Conservation (phyloP, 2,888 invertebrate genomes). For the Idaea biselata region DNA sequence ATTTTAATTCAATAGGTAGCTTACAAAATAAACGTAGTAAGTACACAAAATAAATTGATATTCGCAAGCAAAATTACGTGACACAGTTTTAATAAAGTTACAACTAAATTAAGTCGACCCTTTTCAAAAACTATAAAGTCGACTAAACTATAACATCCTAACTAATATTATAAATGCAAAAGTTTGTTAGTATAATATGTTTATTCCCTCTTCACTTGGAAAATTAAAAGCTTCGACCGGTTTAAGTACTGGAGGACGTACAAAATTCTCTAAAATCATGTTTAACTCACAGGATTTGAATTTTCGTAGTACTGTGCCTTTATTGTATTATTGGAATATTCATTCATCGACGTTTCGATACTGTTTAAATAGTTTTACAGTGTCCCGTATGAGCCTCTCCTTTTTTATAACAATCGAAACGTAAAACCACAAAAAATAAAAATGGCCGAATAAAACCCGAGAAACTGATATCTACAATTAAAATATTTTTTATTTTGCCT, state of each 20-base stretch:
- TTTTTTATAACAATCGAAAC: too few relatives aligned
- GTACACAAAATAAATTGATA: not conserved
- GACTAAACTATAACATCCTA: not conserved
- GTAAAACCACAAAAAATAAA: too few relatives aligned
- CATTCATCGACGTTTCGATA: too few relatives aligned
- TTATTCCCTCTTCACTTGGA: not conserved
- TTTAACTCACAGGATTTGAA: too few relatives aligned
- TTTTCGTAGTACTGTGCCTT: too few relatives aligned
- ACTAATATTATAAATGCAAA: not conserved
- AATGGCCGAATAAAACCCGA: too few relatives aligned
- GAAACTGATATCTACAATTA: too few relatives aligned
- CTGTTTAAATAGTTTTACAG: too few relatives aligned
- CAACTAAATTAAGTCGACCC: not conserved
- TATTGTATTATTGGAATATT: too few relatives aligned
- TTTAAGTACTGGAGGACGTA: not conserved
- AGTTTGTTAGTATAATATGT: not conserved
- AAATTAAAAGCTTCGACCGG: constrained; percentile 25
- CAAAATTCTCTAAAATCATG: too few relatives aligned
- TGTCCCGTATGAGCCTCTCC: too few relatives aligned
- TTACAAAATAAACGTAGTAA: not conserved
- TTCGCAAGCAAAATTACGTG: not conserved
- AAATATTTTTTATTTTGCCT: not conserved
- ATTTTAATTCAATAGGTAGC: too few relatives aligned
- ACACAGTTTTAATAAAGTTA: not conserved
- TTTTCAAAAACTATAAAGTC: not conserved